Percentiles rank a stretch among this genome's conserved stretches.
Evolutionary conservation across 2,797 vertebrate genomes (phyloP).

Genomic region (Arctocebus calabarensis): DNA sequence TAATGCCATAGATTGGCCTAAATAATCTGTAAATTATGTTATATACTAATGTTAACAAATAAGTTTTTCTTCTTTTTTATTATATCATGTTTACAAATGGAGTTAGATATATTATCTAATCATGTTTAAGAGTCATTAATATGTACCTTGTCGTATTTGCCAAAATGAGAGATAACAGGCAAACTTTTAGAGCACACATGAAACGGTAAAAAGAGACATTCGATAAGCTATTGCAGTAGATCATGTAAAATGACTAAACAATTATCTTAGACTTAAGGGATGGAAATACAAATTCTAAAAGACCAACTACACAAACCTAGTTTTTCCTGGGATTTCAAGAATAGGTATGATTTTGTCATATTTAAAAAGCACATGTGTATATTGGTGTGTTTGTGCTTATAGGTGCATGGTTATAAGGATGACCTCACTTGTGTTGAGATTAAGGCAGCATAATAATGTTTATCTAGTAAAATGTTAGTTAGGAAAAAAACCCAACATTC

Average conservation of each 20-base stretch:
- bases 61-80: neutral
- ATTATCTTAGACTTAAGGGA: neutral
- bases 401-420: neutral
- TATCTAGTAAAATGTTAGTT: neutral
- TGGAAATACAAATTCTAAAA: neutral
- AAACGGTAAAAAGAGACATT: neutral
- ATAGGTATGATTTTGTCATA: neutral
- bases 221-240: neutral
- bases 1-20: neutral
- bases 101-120: neutral
- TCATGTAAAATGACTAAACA: neutral
- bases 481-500: neutral
- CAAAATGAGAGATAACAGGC: neutral
- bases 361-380: neutral
- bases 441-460: neutral
- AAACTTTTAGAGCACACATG: neutral
- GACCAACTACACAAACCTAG: neutral
- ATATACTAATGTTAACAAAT: neutral
- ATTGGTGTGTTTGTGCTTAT: neutral
- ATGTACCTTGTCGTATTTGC: neutral
- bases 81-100: neutral
- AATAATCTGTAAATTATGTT: no score
- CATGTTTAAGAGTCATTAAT: neutral
- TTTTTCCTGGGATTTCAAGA: neutral
- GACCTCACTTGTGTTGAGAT: neutral